Evolutionary conservation across 2,888 invertebrate genomes (phyloP).

Genomic region (Cactoblastis cactorum): DNA sequence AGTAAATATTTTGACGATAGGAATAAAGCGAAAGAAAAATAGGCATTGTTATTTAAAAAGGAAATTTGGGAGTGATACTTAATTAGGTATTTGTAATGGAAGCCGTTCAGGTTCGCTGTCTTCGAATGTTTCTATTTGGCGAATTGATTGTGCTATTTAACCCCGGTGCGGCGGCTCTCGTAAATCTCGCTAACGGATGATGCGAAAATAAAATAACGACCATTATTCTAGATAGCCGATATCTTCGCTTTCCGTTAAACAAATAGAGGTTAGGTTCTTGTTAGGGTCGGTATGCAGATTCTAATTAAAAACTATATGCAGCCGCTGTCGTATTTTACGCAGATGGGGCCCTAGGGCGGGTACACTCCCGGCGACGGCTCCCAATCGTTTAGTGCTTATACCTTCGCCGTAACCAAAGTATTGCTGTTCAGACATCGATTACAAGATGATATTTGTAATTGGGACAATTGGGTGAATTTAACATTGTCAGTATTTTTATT

Average conservation of each 20-base stretch:
- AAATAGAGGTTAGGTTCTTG: constrained; percentile 54
- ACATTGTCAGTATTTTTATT: too few relatives aligned
- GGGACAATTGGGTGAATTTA: too few relatives aligned
- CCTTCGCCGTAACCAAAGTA: constrained; percentile 35
- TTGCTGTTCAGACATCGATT: constrained; percentile 26
- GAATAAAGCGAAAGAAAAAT: constrained; percentile 20
- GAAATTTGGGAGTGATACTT: constrained; percentile 21
- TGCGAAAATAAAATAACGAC: constrained; percentile 58
- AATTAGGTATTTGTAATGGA: constrained; percentile 32
- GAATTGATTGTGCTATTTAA: constrained; percentile 60
- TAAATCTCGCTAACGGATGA: constrained; percentile 64
- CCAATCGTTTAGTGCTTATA: constrained; percentile 58
- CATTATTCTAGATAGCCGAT: constrained; percentile 55
- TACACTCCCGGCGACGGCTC: constrained; percentile 60
- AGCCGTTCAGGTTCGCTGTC: constrained; percentile 34
- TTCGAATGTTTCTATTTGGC: constrained; percentile 50
- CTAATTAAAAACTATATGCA: constrained; percentile 74
- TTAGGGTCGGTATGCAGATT: constrained; percentile 60
- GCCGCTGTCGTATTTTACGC: constrained; percentile 61
- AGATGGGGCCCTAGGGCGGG: constrained; percentile 55
- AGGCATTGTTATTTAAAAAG: constrained; percentile 14
- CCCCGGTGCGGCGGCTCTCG: constrained; percentile 46
- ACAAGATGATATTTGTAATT: constrained; percentile 10
- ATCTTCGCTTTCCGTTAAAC: constrained; percentile 66
- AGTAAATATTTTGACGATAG: constrained; percentile 27